Base-by-base conservation (phyloP, 2,888 invertebrate species). In the Saturnia pavonia region DNA sequence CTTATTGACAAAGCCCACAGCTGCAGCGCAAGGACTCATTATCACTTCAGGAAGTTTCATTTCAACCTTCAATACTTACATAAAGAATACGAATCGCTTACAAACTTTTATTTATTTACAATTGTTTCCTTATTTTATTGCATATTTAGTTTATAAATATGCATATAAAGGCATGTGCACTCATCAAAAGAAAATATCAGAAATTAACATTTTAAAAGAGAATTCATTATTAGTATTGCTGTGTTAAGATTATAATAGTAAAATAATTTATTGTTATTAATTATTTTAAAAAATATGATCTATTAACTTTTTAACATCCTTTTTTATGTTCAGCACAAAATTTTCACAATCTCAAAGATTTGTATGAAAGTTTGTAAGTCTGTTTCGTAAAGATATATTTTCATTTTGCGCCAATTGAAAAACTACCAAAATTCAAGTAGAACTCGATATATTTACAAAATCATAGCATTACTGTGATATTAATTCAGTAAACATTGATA, bases 31-130 rank as follows among this genome's bases (percentile, higher is more conserved):
- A 68, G 42, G 68, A n/a, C 22, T 25, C 34, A n/a, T 54, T 68
- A 68, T 68, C 68, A 57, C 68, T 1, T 1, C 14, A 68, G 68
- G 68, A 68, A 68, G 54, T 68, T 40, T 54, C 16, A 51, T 60
- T 60, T 60, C 57, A 12, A 60, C 57, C 25, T 60, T 27, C 34
- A 68, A 54, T 19, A 34, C 40, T 27, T 7, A 25, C 45, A 45
- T 40, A 68, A 68, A 68, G 68, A 68, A 68, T 48, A 68, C 40
- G 9, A 65, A 40, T 19, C 65, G 65, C 7, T 45, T 22, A 67
- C 43, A 48, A 25, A 48, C 67, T 12, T 43, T 27, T 27, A 25
- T 67, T 67, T 67, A 45, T 48, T 45, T 48, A 25, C 25, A 27
- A 27, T 48, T 40, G n/a, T 65, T 65, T 65, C 40, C 65, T 65